phyloP scores from a whole-genome alignment of 2,797 vertebrate species.

The Phaenicophaeus curvirostris region DNA sequence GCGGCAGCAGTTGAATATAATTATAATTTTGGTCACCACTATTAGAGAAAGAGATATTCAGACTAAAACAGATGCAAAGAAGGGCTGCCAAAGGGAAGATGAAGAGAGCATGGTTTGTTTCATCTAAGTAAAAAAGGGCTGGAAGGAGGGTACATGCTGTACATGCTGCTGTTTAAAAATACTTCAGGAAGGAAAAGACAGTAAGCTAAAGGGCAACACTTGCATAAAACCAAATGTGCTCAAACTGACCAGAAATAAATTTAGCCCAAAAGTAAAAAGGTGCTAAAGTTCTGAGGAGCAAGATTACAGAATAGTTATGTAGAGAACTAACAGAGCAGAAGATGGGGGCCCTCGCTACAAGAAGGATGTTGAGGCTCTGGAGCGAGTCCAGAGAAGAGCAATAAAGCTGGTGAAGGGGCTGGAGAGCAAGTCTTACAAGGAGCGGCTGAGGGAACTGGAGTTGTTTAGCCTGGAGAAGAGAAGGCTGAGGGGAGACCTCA shows the following conservation, averaged over 20 bases:
- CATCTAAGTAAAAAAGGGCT: background rate
- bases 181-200: background rate
- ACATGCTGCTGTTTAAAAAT: background rate
- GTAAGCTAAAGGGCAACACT: background rate
- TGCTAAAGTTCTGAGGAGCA: background rate
- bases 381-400: too few relatives aligned
- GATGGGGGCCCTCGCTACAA: background rate
- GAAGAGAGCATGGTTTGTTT: background rate
- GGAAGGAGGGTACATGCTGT: background rate
- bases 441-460: too few relatives aligned
- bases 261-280: background rate
- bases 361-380: too few relatives aligned
- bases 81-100: constrained; percentile 20
- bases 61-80: constrained; percentile 40
- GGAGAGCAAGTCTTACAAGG: too few relatives aligned
- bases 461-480: too few relatives aligned
- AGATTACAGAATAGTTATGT: background rate
- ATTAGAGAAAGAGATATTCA: constrained; percentile 1
- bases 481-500: too few relatives aligned
- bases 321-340: background rate
- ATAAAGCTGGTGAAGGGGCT: too few relatives aligned
- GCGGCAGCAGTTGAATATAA: background rate
- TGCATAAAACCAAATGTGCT: background rate
- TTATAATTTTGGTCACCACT: constrained; percentile 6
- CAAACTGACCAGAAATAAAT: background rate